Evolutionary conservation across 1,140 invertebrate species (phyloP).

Genomic region (Spodoptera litura): DNA sequence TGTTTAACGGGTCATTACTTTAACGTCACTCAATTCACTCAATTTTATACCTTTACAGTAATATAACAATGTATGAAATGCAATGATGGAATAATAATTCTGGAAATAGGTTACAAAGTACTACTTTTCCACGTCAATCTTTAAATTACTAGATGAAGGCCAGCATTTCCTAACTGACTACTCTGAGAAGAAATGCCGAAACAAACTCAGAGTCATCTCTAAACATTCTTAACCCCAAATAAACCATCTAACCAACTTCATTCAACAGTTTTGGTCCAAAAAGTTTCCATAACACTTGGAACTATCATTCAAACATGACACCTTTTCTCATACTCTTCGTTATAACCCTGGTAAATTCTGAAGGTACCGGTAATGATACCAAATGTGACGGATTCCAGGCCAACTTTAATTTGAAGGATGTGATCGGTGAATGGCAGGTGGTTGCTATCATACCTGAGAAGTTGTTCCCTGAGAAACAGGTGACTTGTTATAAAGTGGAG

Average conservation of each 20-base stretch:
- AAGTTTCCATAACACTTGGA: not conserved
- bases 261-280: constrained; percentile 10
- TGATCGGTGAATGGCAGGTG: constrained; percentile 72
- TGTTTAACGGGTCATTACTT: too few species aligned
- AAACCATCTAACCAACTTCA: not conserved
- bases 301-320: constrained; percentile 23
- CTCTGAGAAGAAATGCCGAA: too few species aligned
- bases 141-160: too few species aligned
- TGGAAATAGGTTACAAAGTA: too few species aligned
- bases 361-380: constrained; percentile 38
- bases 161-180: too few species aligned
- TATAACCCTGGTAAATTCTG: constrained; percentile 36
- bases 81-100: too few species aligned
- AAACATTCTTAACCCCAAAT: not conserved
- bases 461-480: constrained; percentile 65
- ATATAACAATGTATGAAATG: too few species aligned
- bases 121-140: too few species aligned
- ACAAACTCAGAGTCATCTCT: not conserved
- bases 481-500: constrained; percentile 72
- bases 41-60: too few species aligned
- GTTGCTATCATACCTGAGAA: constrained; percentile 73
- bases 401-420: constrained; percentile 67
- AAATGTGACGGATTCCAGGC: constrained; percentile 66
- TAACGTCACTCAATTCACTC: too few species aligned
- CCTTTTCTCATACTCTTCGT: constrained; percentile 37